These are phyloP conservation scores for Melanophora roralis DNA, from an alignment of 2,888 invertebrate species.

Conservation along the genomic window DNA sequence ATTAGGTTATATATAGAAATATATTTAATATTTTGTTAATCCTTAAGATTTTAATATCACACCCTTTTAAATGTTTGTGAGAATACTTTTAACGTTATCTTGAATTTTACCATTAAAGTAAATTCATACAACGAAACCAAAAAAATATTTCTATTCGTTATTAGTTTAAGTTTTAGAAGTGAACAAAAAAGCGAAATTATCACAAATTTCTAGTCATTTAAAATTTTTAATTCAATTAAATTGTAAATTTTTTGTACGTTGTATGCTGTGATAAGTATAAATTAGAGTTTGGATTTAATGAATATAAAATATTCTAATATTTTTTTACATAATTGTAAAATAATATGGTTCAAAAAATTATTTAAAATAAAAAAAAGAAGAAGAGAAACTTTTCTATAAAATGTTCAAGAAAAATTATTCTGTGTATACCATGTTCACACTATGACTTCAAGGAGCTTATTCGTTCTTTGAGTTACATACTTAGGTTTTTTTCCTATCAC, in stretches of 20 bases:
- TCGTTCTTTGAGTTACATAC: too few relatives aligned
- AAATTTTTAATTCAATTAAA: background rate
- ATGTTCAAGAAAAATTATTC: too few relatives aligned
- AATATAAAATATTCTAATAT: too few relatives aligned
- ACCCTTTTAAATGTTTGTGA: slow-evolving; percentile 2
- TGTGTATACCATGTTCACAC: too few relatives aligned
- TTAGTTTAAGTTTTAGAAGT: slow-evolving; percentile 20
- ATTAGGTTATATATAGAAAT: background rate
- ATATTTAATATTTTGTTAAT: slow-evolving; percentile 1
- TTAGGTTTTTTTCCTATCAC: too few relatives aligned
- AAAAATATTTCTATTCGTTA: background rate
- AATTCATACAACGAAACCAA: slow-evolving; percentile 18
- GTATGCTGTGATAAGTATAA: slow-evolving; percentile 9
- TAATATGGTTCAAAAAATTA: too few relatives aligned
- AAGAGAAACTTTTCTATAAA: too few relatives aligned
- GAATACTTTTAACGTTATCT: slow-evolving; percentile 10
- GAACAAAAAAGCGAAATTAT: background rate
- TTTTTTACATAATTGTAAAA: too few relatives aligned
- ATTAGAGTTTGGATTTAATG: background rate
- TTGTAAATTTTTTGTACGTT: background rate
- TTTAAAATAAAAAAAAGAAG: too few relatives aligned
- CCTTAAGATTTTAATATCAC: background rate
- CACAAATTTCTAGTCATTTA: background rate
- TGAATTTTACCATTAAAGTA: background rate
- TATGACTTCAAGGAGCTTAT: too few relatives aligned